Conservation (phyloP, 2,797 vertebrate genomes). For the Trachops cirrhosus region DNA sequence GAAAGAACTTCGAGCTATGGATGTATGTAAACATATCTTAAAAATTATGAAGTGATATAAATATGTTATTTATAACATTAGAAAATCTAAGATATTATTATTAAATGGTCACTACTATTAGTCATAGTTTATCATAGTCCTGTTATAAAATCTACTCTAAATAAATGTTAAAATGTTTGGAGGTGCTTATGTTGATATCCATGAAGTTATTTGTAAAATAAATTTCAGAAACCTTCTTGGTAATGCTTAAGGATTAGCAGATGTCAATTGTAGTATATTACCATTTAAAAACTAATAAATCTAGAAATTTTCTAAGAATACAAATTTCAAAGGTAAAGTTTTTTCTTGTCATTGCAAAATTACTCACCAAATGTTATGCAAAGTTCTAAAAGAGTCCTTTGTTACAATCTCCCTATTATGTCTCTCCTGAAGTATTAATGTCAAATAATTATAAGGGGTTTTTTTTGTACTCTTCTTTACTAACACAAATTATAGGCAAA, state of each 20-base stretch:
- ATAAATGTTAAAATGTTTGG: conserved; percentile 23
- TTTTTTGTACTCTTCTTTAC: conserved; percentile 48
- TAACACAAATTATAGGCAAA: conserved; percentile 65
- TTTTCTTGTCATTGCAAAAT: conserved; percentile 49
- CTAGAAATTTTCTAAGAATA: conserved; percentile 3
- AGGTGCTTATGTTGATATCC: neutral
- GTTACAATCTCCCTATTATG: conserved; percentile 46
- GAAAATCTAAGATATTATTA: neutral
- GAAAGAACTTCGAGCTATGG: neutral
- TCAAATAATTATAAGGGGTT: conserved; percentile 67
- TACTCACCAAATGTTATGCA: conserved; percentile 47
- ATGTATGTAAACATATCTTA: neutral
- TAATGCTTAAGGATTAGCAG: conserved; percentile 11
- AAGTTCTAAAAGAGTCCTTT: conserved; percentile 15
- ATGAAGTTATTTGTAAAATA: neutral
- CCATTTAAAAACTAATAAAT: conserved; percentile 35
- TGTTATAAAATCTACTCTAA: neutral
- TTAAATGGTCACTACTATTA: neutral
- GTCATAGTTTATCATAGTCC: neutral
- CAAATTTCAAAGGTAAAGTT: conserved; percentile 5
- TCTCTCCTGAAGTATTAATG: conserved; percentile 59
- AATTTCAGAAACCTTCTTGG: conserved; percentile 1
- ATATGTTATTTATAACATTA: neutral
- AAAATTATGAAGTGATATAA: conserved; percentile 3
- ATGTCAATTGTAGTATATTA: neutral